These are phyloP conservation scores for Scolopax rusticola DNA, from an alignment of 2,797 vertebrate genomes.

Conservation along the genomic window DNA sequence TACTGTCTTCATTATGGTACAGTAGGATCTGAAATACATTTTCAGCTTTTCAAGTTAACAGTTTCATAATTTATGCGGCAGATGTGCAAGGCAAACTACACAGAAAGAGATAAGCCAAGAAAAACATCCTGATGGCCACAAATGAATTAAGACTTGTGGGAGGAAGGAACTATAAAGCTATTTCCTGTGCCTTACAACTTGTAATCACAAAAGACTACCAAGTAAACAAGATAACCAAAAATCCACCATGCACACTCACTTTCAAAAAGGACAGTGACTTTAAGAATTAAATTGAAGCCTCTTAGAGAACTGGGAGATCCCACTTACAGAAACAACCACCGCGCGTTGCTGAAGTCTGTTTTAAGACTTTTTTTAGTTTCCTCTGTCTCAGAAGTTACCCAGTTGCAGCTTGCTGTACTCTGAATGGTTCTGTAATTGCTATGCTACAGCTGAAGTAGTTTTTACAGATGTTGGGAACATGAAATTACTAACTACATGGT, in stretches of 20 bases:
- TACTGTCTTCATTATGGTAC: neutral
- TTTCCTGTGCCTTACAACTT: slow-evolving; percentile 77
- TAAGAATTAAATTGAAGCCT: neutral
- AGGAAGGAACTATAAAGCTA: slow-evolving; percentile 79
- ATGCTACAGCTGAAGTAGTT: neutral
- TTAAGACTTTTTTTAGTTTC: too few relatives aligned
- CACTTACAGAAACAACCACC: neutral
- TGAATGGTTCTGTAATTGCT: neutral
- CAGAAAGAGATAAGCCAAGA: slow-evolving; percentile 79
- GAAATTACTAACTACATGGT: neutral
- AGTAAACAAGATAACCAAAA: slow-evolving; percentile 69
- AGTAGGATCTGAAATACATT: slow-evolving; percentile 52
- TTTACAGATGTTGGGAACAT: slow-evolving; percentile 9
- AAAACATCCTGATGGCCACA: slow-evolving; percentile 81
- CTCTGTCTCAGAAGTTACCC: neutral
- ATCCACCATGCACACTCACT: slow-evolving; percentile 9
- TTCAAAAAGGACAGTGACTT: slow-evolving; percentile 34
- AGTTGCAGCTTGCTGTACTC: neutral
- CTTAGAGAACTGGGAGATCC: neutral
- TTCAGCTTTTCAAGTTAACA: slow-evolving; percentile 74
- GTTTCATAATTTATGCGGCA: slow-evolving; percentile 77
- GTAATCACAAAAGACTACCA: slow-evolving; percentile 67
- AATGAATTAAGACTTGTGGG: slow-evolving; percentile 74
- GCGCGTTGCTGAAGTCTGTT: neutral
- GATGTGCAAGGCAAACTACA: slow-evolving; percentile 79